phyloP scores from a whole-genome alignment of 2,888 invertebrate species.

The Liodrosophila aerea region DNA sequence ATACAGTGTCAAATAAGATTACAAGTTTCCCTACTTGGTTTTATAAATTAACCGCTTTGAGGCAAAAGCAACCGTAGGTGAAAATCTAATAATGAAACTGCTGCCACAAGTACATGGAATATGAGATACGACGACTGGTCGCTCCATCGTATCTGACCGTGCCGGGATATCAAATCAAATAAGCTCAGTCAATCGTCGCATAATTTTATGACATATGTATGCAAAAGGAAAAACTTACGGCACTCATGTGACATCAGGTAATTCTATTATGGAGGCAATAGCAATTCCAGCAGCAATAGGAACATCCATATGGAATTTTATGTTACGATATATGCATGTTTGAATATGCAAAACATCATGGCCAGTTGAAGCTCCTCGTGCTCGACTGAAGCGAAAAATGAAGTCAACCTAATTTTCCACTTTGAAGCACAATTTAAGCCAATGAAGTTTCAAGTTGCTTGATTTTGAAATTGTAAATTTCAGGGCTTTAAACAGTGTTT shows the following conservation, averaged over 20 bases:
- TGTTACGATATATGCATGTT: conserved; percentile 13
- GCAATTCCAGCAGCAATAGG: conserved; percentile 40
- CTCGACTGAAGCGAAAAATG: conserved; percentile 33
- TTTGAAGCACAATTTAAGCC: conserved; percentile 70
- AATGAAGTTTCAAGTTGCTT: conserved; percentile 50
- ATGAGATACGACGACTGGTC: background rate
- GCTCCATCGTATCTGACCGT: background rate
- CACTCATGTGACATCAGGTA: conserved; percentile 36
- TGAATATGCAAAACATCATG: conserved; percentile 18
- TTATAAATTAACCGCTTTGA: conserved; percentile 38
- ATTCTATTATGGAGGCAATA: conserved; percentile 64
- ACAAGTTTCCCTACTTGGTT: conserved; percentile 6
- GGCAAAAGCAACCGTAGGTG: conserved; percentile 43
- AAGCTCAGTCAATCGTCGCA: conserved; percentile 67
- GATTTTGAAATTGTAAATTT: conserved; percentile 29
- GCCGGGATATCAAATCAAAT: conserved; percentile 62
- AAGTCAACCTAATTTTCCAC: conserved; percentile 78
- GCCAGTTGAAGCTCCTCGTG: conserved; percentile 15
- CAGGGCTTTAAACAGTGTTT: background rate
- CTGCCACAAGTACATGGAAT: conserved; percentile 20
- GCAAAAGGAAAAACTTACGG: conserved; percentile 19
- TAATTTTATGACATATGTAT: conserved; percentile 68
- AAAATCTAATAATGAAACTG: conserved; percentile 53
- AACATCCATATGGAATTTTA: conserved; percentile 16
- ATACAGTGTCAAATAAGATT: too few species aligned